Conservation (phyloP, 2,888 invertebrate species). For the Meteorus cinctellus region DNA sequence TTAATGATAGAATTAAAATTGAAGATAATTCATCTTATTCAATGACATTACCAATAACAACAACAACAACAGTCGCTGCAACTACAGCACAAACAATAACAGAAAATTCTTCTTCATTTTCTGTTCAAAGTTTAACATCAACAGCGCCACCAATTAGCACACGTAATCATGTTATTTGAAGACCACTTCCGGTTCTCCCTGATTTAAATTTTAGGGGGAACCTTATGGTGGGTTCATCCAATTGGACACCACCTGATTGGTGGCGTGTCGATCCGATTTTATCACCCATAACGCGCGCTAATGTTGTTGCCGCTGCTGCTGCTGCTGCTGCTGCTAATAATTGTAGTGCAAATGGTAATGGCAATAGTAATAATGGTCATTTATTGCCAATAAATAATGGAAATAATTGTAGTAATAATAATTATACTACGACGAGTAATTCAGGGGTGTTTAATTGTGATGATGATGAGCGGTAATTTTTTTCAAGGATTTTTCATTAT, state of each 20-base stretch:
- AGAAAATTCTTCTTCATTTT: constrained; percentile 58
- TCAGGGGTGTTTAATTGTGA: constrained; percentile 11
- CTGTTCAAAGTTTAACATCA: constrained; percentile 69
- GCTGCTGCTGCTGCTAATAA: constrained; percentile 49
- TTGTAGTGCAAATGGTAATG: constrained; percentile 34
- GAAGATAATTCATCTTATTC: background rate
- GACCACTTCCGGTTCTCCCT: constrained; percentile 88
- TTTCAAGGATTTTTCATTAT: background rate
- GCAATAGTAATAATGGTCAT: constrained; percentile 35
- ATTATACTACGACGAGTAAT: constrained; percentile 1
- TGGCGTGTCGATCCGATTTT: constrained; percentile 69
- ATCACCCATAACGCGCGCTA: constrained; percentile 66
- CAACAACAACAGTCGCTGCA: constrained; percentile 12
- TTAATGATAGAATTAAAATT: background rate
- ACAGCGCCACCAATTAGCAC: constrained; percentile 69
- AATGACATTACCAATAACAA: background rate
- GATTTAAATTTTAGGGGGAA: constrained; percentile 77
- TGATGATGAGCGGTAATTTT: constrained; percentile 36
- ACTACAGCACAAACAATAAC: background rate
- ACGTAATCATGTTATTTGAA: constrained; percentile 84
- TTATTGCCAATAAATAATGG: background rate
- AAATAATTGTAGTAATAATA: background rate
- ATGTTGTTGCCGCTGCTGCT: constrained; percentile 64
- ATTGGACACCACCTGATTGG: constrained; percentile 74
- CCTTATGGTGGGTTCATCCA: constrained; percentile 63